phyloP scores from a whole-genome alignment of 1,140 invertebrate species.

The Mycetomoellerius zeteki region DNA sequence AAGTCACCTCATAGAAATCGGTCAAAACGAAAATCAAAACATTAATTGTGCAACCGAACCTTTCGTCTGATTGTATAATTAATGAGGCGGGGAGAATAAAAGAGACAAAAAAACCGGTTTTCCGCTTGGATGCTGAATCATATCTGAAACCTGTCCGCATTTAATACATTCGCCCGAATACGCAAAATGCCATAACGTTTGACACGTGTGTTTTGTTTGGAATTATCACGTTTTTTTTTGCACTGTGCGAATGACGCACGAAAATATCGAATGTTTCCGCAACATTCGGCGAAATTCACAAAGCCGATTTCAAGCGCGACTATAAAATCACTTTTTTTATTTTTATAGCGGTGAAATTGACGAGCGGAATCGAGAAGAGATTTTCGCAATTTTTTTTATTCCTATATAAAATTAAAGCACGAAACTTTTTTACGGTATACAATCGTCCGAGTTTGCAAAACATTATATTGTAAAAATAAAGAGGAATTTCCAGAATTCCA shows the following conservation, averaged over 20 bases:
- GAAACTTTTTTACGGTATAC: background rate
- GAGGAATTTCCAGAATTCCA: background rate
- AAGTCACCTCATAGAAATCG: background rate
- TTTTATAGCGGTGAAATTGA: background rate
- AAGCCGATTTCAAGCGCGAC: constrained; percentile 1
- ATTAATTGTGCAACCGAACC: constrained; percentile 72
- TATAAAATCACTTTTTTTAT: background rate
- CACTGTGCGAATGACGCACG: constrained; percentile 1
- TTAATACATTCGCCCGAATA: background rate
- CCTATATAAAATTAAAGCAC: background rate
- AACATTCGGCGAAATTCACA: background rate
- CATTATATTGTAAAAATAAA: background rate
- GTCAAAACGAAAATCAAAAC: constrained; percentile 66
- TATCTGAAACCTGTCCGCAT: constrained; percentile 71
- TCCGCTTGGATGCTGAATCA: constrained; percentile 68
- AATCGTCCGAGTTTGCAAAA: background rate
- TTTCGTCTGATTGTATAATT: constrained; percentile 69
- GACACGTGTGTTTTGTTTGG: constrained; percentile 25
- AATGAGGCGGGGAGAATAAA: constrained; percentile 37
- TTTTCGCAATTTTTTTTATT: background rate
- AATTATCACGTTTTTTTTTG: constrained; percentile 12
- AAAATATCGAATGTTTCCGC: background rate
- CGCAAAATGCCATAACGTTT: constrained; percentile 12
- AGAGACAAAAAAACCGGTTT: constrained; percentile 72
- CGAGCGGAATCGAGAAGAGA: background rate